Percentiles rank a stretch among this genome's conserved stretches.
Conservation (phyloP, 2,797 vertebrate genomes). For the Pyrrhura leucotis region DNA sequence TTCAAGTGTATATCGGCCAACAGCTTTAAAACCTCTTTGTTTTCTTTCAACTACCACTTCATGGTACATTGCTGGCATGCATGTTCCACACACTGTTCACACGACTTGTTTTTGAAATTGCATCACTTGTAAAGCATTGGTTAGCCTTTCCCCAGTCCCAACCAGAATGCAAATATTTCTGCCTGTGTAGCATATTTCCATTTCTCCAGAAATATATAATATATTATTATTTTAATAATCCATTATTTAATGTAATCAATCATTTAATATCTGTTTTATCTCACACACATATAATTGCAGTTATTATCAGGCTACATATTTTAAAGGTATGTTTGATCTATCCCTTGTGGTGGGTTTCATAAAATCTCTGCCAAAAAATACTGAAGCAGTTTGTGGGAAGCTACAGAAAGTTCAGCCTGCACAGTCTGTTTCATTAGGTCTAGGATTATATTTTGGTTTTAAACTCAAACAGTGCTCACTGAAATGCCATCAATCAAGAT, state of each 20-base stretch:
- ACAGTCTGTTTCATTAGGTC: slow-evolving; percentile 13
- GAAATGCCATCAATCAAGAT: slow-evolving; percentile 40
- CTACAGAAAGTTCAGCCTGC: background rate
- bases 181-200: background rate
- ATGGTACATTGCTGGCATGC: background rate
- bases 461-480: slow-evolving; percentile 10
- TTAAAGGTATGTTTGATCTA: background rate
- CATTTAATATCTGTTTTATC: background rate
- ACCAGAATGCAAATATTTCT: background rate
- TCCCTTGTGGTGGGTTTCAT: background rate
- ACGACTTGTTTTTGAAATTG: background rate
- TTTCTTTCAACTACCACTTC: background rate
- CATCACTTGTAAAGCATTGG: background rate
- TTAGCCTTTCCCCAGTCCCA: background rate
- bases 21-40: background rate
- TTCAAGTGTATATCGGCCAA: background rate
- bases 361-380: background rate
- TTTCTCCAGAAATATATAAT: background rate
- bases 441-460: slow-evolving; percentile 37
- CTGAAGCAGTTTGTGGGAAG: slow-evolving; percentile 24
- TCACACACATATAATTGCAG: background rate
- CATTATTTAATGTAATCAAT: background rate
- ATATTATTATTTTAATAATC: background rate
- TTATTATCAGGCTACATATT: background rate
- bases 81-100: background rate